Evolutionary conservation across 1,140 invertebrate species (phyloP).

Genomic region (Octopus sinensis): DNA sequence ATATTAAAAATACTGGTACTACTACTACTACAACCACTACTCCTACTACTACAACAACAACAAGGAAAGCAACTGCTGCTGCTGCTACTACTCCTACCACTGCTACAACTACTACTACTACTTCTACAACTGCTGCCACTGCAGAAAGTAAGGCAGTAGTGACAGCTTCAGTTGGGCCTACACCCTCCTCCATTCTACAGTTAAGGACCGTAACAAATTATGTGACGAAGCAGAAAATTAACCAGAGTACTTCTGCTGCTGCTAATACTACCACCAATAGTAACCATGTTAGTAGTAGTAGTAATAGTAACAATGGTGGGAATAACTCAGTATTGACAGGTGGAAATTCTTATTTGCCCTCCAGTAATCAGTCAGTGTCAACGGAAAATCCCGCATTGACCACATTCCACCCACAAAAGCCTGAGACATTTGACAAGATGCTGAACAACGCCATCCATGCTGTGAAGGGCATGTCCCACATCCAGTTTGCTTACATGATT

Average conservation of each 20-base stretch:
- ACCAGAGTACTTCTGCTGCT: neutral
- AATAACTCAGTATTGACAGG: too few species aligned
- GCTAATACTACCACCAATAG: too few species aligned
- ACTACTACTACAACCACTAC: neutral
- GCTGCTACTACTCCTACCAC: slow-evolving; percentile 15
- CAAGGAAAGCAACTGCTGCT: slow-evolving; percentile 19
- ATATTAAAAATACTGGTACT: neutral
- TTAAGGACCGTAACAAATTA: too few species aligned
- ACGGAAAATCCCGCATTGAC: neutral
- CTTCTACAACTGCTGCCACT: too few species aligned
- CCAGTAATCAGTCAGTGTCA: too few species aligned
- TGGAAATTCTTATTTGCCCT: too few species aligned
- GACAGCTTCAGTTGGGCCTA: too few species aligned
- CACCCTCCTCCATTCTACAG: too few species aligned
- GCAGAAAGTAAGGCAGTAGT: too few species aligned
- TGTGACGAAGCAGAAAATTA: neutral
- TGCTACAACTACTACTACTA: neutral
- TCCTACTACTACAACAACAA: neutral
- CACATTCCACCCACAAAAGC: slow-evolving; percentile 7
- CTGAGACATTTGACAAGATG: slow-evolving; percentile 19
- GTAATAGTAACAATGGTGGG: neutral
- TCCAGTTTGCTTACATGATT: slow-evolving; percentile 59
- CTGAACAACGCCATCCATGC: slow-evolving; percentile 25
- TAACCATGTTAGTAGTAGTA: too few species aligned
- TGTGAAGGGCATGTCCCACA: slow-evolving; percentile 52